Percentiles rank a stretch among this genome's conserved stretches.
phyloP scores from a whole-genome alignment of 2,797 vertebrate genomes.

The Hipposideros larvatus region DNA sequence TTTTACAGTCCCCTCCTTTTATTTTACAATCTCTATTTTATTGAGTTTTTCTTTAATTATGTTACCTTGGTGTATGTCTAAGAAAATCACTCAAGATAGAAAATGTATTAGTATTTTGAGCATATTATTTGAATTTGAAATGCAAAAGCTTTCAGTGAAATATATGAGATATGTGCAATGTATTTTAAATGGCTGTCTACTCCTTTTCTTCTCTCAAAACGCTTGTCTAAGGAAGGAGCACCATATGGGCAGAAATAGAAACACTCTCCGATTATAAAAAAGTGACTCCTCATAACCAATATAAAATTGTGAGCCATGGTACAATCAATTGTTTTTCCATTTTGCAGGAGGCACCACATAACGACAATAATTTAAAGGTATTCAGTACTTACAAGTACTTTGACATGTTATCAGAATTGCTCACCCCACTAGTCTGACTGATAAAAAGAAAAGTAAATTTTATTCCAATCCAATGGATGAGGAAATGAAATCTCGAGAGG shows the following conservation, averaged over 20 bases:
- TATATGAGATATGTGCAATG: not conserved
- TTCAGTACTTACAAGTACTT: not conserved
- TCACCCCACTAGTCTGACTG: not conserved
- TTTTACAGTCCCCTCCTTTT: not conserved
- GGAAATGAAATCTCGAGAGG: not conserved
- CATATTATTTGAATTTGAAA: constrained; percentile 58
- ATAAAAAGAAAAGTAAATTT: not conserved
- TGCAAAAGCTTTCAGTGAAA: constrained; percentile 31
- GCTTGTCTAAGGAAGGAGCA: not conserved
- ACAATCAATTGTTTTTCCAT: not conserved
- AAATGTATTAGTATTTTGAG: constrained; percentile 60
- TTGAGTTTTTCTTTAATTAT: constrained; percentile 57
- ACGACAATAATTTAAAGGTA: not conserved
- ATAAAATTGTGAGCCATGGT: not conserved
- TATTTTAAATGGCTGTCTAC: not conserved
- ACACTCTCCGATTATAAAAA: not conserved
- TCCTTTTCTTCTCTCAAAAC: not conserved
- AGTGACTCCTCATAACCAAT: not conserved
- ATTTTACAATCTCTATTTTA: constrained; percentile 35
- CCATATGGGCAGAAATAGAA: not conserved
- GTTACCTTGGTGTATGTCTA: constrained; percentile 1
- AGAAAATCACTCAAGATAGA: constrained; percentile 22
- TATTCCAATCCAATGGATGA: not conserved
- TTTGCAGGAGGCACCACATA: not conserved
- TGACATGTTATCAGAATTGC: not conserved